Conservation (phyloP, 2,113 vertebrate genomes). For the Cyanocitta stelleri region DNA sequence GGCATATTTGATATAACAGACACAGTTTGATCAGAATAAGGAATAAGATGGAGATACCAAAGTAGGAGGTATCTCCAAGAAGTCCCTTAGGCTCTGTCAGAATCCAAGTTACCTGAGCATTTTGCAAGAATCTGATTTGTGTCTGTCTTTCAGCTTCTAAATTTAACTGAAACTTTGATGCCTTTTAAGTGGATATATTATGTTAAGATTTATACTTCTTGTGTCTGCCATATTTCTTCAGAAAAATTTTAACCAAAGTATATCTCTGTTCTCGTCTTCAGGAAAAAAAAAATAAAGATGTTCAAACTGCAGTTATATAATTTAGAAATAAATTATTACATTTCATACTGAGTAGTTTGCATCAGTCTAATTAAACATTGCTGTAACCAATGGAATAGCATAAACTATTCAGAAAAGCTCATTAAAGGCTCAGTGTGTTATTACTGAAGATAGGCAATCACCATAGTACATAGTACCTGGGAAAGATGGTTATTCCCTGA, state of each 20-base stretch:
- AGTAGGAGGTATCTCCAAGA: not conserved
- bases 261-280: not conserved
- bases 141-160: not conserved
- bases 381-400: not conserved
- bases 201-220: not conserved
- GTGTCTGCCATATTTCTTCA: not conserved
- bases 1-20: not conserved
- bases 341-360: not conserved
- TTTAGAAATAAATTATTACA: not conserved
- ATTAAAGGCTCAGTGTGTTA: not conserved
- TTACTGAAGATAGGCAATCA: not conserved
- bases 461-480: not conserved
- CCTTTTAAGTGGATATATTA: not conserved
- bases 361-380: not conserved
- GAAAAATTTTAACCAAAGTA: not conserved
- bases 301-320: not conserved
- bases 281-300: not conserved
- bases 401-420: not conserved
- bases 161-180: not conserved
- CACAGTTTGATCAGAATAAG: not conserved
- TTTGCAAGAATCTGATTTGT: not conserved
- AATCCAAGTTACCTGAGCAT: not conserved
- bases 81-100: not conserved
- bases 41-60: not conserved
- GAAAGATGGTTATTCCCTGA: not conserved